phyloP scores from a whole-genome alignment of 2,113 vertebrate genomes.

The Corythoichthys haematopterus region DNA sequence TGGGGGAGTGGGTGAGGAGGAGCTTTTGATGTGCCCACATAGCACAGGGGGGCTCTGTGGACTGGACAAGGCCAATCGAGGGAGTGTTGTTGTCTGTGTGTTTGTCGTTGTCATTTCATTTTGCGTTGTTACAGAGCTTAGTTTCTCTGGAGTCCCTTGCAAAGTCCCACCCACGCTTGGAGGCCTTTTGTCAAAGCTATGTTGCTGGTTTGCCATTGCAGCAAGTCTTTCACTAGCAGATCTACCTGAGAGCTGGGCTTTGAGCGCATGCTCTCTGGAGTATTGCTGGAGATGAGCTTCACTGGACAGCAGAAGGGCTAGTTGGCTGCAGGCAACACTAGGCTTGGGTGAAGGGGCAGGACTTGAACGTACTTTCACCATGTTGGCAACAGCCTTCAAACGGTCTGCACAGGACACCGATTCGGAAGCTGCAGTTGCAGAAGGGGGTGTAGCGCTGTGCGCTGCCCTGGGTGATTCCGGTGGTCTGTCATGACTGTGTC shows the following conservation, averaged over 20 bases:
- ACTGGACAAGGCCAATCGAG: slow-evolving; percentile 64
- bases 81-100: slow-evolving; percentile 62
- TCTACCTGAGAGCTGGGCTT: slow-evolving; percentile 87
- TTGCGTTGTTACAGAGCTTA: slow-evolving; percentile 79
- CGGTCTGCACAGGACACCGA: slow-evolving; percentile 87
- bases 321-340: slow-evolving; percentile 92
- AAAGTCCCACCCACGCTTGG: slow-evolving; percentile 74
- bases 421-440: slow-evolving; percentile 66
- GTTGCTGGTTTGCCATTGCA: slow-evolving; percentile 85
- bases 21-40: slow-evolving; percentile 67
- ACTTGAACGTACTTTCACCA: slow-evolving; percentile 91
- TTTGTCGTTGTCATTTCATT: slow-evolving; percentile 61
- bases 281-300: slow-evolving; percentile 98
- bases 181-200: slow-evolving; percentile 77
- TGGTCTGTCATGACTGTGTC: slow-evolving; percentile 75
- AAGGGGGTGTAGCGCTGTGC: slow-evolving; percentile 74
- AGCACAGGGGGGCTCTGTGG: slow-evolving; percentile 73
- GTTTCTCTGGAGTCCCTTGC: slow-evolving; percentile 71
- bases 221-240: slow-evolving; percentile 92
- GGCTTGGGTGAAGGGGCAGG: slow-evolving; percentile 91
- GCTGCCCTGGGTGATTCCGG: slow-evolving; percentile 79
- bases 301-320: slow-evolving; percentile 93
- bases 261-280: slow-evolving; percentile 91
- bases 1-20: slow-evolving; percentile 56
- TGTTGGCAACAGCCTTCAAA: slow-evolving; percentile 90